A percentile compares a stretch with the other conserved stretches of the same genome.
Conservation (phyloP, 2,888 invertebrate species). For the Phortica magna region DNA sequence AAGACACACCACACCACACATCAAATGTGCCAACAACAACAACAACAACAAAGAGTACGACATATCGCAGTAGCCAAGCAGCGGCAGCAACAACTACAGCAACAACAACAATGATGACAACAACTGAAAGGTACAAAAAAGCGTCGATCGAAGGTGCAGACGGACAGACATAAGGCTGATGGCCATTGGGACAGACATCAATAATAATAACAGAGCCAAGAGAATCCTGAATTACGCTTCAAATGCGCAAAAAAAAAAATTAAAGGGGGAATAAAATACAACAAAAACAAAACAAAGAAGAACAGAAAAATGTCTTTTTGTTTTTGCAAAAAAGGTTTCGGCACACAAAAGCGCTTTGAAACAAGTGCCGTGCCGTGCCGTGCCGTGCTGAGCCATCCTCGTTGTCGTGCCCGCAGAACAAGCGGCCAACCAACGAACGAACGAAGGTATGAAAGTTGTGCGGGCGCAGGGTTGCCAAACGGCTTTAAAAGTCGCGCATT, state of each 20-base stretch:
- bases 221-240: slow-evolving; percentile 73
- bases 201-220: slow-evolving; percentile 68
- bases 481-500: background rate
- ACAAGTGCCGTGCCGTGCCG: background rate
- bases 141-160: slow-evolving; percentile 7
- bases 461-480: slow-evolving; percentile 21
- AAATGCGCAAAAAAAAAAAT: slow-evolving; percentile 32
- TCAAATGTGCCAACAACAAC: background rate
- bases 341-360: background rate
- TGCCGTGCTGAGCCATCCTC: slow-evolving; percentile 31
- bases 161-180: slow-evolving; percentile 50
- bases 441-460: slow-evolving; percentile 32
- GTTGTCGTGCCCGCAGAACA: slow-evolving; percentile 43
- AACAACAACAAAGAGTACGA: background rate
- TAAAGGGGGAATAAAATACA: slow-evolving; percentile 22
- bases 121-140: background rate
- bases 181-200: slow-evolving; percentile 34
- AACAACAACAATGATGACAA: slow-evolving; percentile 31
- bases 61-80: background rate
- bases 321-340: slow-evolving; percentile 28
- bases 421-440: slow-evolving; percentile 24
- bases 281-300: slow-evolving; percentile 29
- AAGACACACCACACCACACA: background rate
- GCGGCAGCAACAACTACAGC: background rate
- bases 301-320: slow-evolving; percentile 32